Conservation (phyloP, 2,797 vertebrate genomes). For the Hirundo rustica region DNA sequence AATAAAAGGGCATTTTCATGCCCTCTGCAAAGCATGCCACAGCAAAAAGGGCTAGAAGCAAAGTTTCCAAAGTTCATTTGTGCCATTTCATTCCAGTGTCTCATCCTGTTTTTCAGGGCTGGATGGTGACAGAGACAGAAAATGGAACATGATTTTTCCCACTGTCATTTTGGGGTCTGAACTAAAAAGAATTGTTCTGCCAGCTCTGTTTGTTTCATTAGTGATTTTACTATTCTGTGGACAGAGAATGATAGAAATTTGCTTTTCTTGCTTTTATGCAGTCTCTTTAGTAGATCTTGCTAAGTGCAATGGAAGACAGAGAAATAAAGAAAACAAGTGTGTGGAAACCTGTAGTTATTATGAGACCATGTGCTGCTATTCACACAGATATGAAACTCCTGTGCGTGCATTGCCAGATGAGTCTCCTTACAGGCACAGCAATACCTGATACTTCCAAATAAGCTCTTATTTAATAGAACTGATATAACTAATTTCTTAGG, state of each 20-base stretch:
- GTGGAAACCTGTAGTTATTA: background rate
- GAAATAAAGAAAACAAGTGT: background rate
- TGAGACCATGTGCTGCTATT: background rate
- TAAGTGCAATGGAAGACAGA: background rate
- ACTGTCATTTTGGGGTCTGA: background rate
- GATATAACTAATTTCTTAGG: background rate
- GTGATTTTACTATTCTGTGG: background rate
- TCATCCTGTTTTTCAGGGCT: background rate
- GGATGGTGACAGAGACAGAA: background rate
- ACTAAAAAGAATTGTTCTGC: background rate
- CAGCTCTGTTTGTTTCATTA: background rate
- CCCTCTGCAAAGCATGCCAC: background rate
- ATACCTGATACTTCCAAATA: background rate
- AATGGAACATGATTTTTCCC: conserved; percentile 15
- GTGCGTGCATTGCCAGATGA: background rate
- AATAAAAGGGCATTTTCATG: conserved; percentile 22
- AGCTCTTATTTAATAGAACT: background rate
- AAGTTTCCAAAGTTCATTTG: conserved; percentile 52
- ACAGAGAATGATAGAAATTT: background rate
- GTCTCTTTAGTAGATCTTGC: background rate
- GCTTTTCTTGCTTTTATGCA: background rate
- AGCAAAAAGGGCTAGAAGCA: conserved; percentile 6
- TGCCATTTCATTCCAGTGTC: background rate
- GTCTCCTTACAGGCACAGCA: background rate
- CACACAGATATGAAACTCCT: background rate